These are phyloP conservation scores for Lasioglossum zephyrum DNA, from an alignment of 2,888 invertebrate genomes.

Conservation along the genomic window DNA sequence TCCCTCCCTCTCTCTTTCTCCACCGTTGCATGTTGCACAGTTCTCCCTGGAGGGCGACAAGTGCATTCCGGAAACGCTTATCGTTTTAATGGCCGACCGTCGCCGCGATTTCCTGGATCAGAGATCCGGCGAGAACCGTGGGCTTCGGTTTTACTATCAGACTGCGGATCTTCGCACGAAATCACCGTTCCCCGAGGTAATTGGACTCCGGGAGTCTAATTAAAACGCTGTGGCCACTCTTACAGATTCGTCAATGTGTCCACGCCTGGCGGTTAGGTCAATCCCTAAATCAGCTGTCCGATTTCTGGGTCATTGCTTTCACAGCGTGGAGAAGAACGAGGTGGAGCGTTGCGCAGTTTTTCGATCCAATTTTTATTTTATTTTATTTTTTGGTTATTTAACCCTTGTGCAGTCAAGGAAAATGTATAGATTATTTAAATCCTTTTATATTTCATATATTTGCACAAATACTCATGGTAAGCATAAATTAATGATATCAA, in stretches of 20 bases:
- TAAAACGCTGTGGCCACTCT: neutral
- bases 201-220: neutral
- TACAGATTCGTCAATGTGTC: neutral
- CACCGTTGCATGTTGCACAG: neutral
- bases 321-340: too few relatives aligned
- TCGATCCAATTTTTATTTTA: too few relatives aligned
- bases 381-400: too few relatives aligned
- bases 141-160: neutral
- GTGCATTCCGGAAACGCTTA: conserved; percentile 8
- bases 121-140: neutral
- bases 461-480: too few relatives aligned
- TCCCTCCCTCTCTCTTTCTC: neutral
- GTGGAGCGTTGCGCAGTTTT: too few relatives aligned
- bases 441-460: too few relatives aligned
- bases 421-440: too few relatives aligned
- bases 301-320: too few relatives aligned
- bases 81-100: conserved; percentile 1
- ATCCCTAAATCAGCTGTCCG: too few relatives aligned
- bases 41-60: neutral
- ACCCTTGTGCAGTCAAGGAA: too few relatives aligned
- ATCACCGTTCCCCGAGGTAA: neutral
- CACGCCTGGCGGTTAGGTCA: neutral
- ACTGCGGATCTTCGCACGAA: neutral
- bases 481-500: too few relatives aligned
- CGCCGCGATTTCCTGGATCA: conserved; percentile 6